These are phyloP conservation scores for Sturnus vulgaris DNA, from an alignment of 2,113 vertebrate genomes.

Conservation along the genomic window DNA sequence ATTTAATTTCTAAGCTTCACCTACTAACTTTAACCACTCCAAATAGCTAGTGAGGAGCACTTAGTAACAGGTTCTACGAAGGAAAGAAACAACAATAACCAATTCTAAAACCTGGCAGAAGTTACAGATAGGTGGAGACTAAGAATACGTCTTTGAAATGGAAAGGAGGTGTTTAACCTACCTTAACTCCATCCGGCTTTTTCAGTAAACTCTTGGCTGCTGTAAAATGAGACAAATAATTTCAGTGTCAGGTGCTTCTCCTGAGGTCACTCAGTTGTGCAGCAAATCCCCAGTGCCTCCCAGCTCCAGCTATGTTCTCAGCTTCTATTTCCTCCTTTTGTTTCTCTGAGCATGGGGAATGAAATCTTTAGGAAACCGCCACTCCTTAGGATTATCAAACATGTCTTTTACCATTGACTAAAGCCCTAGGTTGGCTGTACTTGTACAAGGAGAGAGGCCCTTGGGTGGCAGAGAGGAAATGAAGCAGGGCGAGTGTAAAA, in stretches of 20 bases:
- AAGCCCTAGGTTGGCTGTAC: neutral
- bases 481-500: neutral
- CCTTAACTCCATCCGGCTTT: conserved; percentile 95
- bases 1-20: neutral
- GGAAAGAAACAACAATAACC: neutral
- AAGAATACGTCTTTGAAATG: neutral
- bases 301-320: neutral
- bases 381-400: neutral
- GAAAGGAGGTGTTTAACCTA: conserved; percentile 66
- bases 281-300: neutral
- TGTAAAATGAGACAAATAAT: conserved; percentile 69
- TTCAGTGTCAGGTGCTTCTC: neutral
- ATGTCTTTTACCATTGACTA: neutral
- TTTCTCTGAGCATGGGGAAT: neutral
- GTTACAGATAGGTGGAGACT: neutral
- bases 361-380: neutral
- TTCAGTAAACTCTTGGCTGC: conserved; percentile 95
- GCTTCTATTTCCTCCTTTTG: neutral
- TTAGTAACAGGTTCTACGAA: neutral
- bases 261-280: neutral
- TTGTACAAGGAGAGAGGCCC: neutral
- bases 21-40: neutral
- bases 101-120: neutral
- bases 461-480: neutral
- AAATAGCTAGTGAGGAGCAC: neutral